Evolutionary conservation across 2,888 invertebrate genomes (phyloP).

Genomic region (Scrobipalpa atriplicella): DNA sequence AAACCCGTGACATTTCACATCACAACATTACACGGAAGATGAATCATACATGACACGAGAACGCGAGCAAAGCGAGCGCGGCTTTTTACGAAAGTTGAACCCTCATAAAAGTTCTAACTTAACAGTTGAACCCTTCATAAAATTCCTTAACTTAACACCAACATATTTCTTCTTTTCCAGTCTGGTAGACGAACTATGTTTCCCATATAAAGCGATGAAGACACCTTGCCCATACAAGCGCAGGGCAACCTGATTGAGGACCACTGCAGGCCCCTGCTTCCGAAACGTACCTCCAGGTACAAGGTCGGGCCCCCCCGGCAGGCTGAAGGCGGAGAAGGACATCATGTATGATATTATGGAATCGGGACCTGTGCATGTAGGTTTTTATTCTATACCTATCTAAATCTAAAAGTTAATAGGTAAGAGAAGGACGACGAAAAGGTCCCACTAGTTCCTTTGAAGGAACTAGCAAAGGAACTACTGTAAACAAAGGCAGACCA

Average conservation of each 20-base stretch:
- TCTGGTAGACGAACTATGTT: slow-evolving; percentile 92
- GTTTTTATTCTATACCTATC: neutral
- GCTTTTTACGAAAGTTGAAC: neutral
- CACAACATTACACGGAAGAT: too few relatives aligned
- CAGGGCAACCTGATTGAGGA: slow-evolving; percentile 71
- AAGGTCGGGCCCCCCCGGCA: slow-evolving; percentile 89
- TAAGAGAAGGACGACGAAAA: too few relatives aligned
- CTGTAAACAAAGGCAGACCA: too few relatives aligned
- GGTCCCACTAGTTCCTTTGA: too few relatives aligned
- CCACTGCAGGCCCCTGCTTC: slow-evolving; percentile 80
- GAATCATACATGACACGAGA: too few relatives aligned
- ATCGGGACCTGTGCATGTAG: slow-evolving; percentile 97
- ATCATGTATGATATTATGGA: slow-evolving; percentile 96
- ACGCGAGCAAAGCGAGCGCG: neutral
- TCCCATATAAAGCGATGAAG: slow-evolving; percentile 87
- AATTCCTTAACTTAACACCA: too few relatives aligned
- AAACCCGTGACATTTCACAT: too few relatives aligned
- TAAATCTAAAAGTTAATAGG: too few relatives aligned
- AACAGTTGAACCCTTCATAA: too few relatives aligned
- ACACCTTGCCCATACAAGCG: slow-evolving; percentile 85
- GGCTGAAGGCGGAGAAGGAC: slow-evolving; percentile 89
- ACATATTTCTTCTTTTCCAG: slow-evolving; percentile 72
- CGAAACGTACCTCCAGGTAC: slow-evolving; percentile 84
- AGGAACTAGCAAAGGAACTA: too few relatives aligned
- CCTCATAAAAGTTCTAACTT: too few relatives aligned